Base-by-base conservation (phyloP, 1,140 invertebrate species). In the Drosophila yakuba region DNA sequence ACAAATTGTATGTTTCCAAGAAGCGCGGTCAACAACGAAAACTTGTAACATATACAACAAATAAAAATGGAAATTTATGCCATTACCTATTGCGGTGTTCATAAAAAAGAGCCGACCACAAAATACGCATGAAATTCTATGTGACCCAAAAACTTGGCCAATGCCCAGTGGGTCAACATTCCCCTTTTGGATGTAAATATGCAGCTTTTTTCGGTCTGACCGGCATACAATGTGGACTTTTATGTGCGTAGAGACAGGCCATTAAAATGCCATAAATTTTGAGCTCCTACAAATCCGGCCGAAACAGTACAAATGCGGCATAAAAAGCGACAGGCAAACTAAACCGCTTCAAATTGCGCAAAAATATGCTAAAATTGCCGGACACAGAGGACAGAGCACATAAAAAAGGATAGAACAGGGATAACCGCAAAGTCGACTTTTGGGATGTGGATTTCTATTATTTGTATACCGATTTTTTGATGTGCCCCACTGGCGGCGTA, bases 261-360 rank as follows among this genome's bases (percentile, higher is more conserved):
- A 86, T 86, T 88, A 86, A 82, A 86, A 88, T 79, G 71, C 75
- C 83, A 82, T 88, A 82, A 88, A 86, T 86, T 58, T 86, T 71
- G 44, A 76, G 77, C 83, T 76, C 72, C 62, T 75, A 77, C 78
- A 86, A 88, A 88, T 88, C 66, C 74, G 55, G 50, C 11, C 52
- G 54, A 35, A 51, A 54, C 50, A 28, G 50, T 39, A 43, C 25
- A 45, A 51, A 32, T 44, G 28, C 32, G 43, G 67, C 28, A 71
- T 71, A 71, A 71, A 71, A 62, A 43, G 41, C 51, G 57, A 20
- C 14, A 52, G 66, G 61, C 55, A 74, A 86, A 86, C 78, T 82
- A 86, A 86, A 86, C 78, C 82, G 68, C 77, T 78, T 85, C 81
- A 85, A 86, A 86, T 79, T 88, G 83, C 68, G 63, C 82, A 74